Percentiles rank a stretch among this genome's conserved stretches.
Conservation (phyloP, 2,888 invertebrate species). For the Ischnura elegans region DNA sequence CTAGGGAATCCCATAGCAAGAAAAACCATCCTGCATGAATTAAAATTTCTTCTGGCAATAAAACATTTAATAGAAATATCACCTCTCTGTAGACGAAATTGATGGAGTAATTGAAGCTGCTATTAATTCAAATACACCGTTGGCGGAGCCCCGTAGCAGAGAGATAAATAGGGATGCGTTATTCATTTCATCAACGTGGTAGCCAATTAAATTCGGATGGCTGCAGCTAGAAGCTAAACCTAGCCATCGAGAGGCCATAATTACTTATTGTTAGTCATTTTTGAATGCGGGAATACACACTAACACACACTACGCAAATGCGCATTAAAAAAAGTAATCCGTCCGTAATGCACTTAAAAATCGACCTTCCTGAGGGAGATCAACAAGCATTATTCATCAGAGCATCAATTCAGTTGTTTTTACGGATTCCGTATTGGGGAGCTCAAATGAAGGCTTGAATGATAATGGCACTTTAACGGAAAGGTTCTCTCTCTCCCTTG, state of each 20-base stretch:
- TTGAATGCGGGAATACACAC: not conserved
- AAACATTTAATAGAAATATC: no score
- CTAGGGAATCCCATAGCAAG: no score
- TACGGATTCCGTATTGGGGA: not conserved
- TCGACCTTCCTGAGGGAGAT: not conserved
- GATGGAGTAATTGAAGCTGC: no score
- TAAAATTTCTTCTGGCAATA: no score
- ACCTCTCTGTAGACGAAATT: no score
- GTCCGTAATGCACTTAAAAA: not conserved
- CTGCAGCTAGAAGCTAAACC: not conserved
- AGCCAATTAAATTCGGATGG: no score
- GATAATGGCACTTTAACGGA: conserved; percentile 17
- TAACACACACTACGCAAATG: not conserved
- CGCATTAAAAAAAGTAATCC: not conserved
- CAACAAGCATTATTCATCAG: not conserved
- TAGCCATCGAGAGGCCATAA: not conserved
- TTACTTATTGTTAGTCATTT: not conserved
- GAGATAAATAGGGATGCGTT: no score
- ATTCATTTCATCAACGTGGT: no score
- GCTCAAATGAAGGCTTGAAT: not conserved
- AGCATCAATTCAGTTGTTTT: not conserved
- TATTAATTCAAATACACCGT: no score
- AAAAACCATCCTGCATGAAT: no score
- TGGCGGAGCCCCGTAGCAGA: no score
- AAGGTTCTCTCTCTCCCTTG: not conserved